Percentiles rank a stretch among this genome's conserved stretches.
phyloP scores from a whole-genome alignment of 2,797 vertebrate genomes.

The Holocentrus rufus region DNA sequence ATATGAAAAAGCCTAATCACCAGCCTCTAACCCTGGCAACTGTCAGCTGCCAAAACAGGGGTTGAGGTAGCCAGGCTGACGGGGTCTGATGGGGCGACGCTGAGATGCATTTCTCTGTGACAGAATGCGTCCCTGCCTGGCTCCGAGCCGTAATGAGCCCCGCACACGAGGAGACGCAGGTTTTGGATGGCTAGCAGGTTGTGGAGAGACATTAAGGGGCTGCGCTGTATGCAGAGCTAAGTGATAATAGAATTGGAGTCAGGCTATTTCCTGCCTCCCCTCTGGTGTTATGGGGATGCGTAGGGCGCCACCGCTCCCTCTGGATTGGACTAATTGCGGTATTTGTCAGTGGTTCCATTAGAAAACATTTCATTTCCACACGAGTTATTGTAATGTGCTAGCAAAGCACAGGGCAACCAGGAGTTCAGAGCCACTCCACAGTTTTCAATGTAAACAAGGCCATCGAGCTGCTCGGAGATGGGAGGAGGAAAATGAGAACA shows the following conservation, averaged over 20 bases:
- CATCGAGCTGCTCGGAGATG: constrained; percentile 40
- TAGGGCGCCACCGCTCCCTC: constrained; percentile 57
- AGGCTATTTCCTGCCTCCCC: constrained; percentile 63
- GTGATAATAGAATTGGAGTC: constrained; percentile 62
- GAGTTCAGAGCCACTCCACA: constrained; percentile 43
- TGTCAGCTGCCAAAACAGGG: constrained; percentile 36
- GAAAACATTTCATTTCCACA: constrained; percentile 70
- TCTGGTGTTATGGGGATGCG: constrained; percentile 48
- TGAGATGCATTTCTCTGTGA: constrained; percentile 47
- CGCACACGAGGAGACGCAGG: constrained; percentile 32
- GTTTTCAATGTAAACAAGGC: constrained; percentile 61
- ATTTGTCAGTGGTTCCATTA: constrained; percentile 77
- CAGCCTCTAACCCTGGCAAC: constrained; percentile 39
- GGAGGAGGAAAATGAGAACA: constrained; percentile 44
- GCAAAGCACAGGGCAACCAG: constrained; percentile 49
- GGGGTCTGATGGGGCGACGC: constrained; percentile 41
- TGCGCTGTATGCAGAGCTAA: constrained; percentile 54
- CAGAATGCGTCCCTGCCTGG: constrained; percentile 35
- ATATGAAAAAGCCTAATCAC: constrained; percentile 49
- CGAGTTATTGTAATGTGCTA: constrained; percentile 63
- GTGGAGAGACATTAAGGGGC: constrained; percentile 52
- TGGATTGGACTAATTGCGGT: constrained; percentile 71
- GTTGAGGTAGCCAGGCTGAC: constrained; percentile 38
- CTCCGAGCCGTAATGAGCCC: constrained; percentile 55
- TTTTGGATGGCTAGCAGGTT: constrained; percentile 56